Base-by-base conservation (phyloP, 2,888 invertebrate species). In the Heliconius aoede region DNA sequence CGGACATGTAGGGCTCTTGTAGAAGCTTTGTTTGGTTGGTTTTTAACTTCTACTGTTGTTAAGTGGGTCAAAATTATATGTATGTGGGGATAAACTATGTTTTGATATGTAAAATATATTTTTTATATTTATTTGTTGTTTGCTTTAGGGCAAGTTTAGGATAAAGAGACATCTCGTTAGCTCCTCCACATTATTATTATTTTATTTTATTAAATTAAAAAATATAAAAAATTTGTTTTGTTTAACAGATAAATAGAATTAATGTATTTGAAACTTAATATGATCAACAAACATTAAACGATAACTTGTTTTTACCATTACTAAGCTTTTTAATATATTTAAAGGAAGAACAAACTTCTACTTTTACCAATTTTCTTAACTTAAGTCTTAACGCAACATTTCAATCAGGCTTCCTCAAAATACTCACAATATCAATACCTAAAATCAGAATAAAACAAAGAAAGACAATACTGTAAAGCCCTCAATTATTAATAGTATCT, bases 11-110 rank as follows among this genome's bases (percentile, higher is more conserved):
- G 58, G 58, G 51, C 64, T 65, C 28, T 77, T 76, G 80, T 76
- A 78, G 79, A 73, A 74, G 55, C 21, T 75, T 81, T 80, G 76
- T 82, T n/a, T n/a, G n/a, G 76, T 84, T 83, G 79, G 79, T 82
- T 83, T 65, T 83, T 81, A 79, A 68, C 76, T 80, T 80, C 76
- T 61, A 72, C 74, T 78, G 74, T 69, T 64, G 79, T 78, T 81
- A 78, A 80, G 72, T 55, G 46, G 62, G 61, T 24, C 32, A 51
- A 71, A 30, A 62, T 69, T 36, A 24, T 28, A 13, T 28, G 15
- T 60, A 3, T 18, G 15, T 21, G n/a, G 1, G n/a, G 1, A 60
- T 60, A 60, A 13, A 24, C 15, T 4, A 13, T 30, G 9, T 30
- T 62, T 30, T 62, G 3, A 8, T 55, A 7, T 55, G 9, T n/a